Percentiles rank a stretch among this genome's conserved stretches.
Evolutionary conservation across 1,140 invertebrate species (phyloP).

Genomic region (Mactra quadrangularis): DNA sequence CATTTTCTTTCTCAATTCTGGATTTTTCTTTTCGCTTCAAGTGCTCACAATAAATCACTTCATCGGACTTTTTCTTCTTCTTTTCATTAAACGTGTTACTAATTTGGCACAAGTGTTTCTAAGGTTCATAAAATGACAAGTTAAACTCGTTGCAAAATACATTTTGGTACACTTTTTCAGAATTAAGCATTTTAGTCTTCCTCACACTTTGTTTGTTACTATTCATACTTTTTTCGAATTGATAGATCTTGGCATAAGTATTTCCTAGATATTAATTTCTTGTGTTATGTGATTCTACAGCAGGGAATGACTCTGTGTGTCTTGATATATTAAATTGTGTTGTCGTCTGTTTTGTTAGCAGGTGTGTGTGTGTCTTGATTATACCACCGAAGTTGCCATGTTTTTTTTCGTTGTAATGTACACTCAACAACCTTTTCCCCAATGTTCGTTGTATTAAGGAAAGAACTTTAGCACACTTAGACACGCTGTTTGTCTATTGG

Average conservation of each 20-base stretch:
- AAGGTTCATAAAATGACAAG: slow-evolving; percentile 21
- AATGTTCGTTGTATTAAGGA: background rate
- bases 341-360: slow-evolving; percentile 21
- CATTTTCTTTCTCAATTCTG: too few relatives aligned
- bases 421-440: background rate
- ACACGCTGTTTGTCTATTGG: background rate
- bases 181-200: too few relatives aligned
- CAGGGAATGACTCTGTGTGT: slow-evolving; percentile 18
- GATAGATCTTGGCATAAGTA: too few relatives aligned
- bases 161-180: too few relatives aligned
- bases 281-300: slow-evolving; percentile 30
- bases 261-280: too few relatives aligned
- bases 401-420: background rate
- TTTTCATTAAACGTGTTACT: slow-evolving; percentile 9
- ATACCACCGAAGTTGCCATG: too few relatives aligned
- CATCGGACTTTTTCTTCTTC: background rate
- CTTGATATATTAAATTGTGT: slow-evolving; percentile 5
- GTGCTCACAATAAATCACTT: background rate
- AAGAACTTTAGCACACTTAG: background rate
- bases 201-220: background rate
- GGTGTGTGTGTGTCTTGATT: slow-evolving; percentile 3
- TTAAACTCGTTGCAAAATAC: slow-evolving; percentile 22
- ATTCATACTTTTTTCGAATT: slow-evolving; percentile 3
- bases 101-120: slow-evolving; percentile 17
- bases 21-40: slow-evolving; percentile 8